Evolutionary conservation across 92 coral and sea anemone genomes (phyloP).

Genomic region (Anthopleura xanthogrammica): DNA sequence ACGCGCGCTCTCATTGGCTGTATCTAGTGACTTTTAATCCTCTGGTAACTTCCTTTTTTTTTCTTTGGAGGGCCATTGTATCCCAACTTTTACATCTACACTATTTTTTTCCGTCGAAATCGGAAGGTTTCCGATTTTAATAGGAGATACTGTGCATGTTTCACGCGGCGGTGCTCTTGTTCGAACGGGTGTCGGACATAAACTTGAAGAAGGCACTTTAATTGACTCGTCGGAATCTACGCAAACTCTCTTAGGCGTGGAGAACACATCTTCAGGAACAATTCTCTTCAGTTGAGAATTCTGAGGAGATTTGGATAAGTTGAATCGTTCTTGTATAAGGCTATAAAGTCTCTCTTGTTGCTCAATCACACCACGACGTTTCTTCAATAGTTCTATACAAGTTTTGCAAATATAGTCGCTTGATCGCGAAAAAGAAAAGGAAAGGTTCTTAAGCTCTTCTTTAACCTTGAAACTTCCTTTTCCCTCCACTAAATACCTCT

Average conservation of each 20-base stretch:
- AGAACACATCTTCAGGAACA: not conserved
- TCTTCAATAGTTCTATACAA: not conserved
- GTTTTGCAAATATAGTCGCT: no score
- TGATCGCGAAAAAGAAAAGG: no score
- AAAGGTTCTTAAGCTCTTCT: no score
- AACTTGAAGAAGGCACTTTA: not conserved
- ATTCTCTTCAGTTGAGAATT: not conserved
- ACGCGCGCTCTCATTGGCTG: no score
- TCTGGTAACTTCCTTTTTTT: constrained; percentile 40
- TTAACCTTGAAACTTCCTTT: no score
- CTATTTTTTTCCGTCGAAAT: not conserved
- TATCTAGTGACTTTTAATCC: constrained; percentile 54
- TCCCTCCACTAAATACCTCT: no score
- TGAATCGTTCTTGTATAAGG: not conserved
- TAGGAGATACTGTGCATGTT: not conserved
- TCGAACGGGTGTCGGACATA: not conserved
- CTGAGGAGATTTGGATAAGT: not conserved
- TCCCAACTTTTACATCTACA: constrained; percentile 27
- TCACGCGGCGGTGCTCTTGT: not conserved
- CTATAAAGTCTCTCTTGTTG: not conserved
- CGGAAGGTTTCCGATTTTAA: not conserved
- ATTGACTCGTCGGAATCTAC: not conserved
- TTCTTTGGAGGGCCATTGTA: constrained; percentile 54
- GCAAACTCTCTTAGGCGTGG: not conserved
- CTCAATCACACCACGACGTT: not conserved